Percentiles rank a stretch among this genome's conserved stretches.
Conservation (phyloP, 1,140 invertebrate genomes). For the Drosophila prosaltans region DNA sequence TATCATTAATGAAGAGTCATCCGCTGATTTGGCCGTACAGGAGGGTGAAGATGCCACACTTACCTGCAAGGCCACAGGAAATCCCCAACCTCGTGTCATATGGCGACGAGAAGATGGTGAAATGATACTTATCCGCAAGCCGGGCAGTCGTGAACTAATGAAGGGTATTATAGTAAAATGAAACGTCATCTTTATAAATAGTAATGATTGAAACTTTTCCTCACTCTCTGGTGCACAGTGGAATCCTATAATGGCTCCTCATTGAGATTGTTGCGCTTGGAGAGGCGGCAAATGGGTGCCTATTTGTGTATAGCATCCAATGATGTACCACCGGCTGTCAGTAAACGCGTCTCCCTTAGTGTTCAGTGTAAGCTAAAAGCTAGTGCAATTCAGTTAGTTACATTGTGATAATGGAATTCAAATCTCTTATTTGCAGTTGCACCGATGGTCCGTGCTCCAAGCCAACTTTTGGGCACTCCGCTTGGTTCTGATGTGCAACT, state of each 20-base stretch:
- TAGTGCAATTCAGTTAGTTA: no score
- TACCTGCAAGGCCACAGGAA: conserved; percentile 90
- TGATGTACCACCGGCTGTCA: conserved; percentile 94
- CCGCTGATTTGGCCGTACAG: conserved; percentile 89
- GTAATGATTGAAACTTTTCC: background rate
- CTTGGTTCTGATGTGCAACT: conserved; percentile 91
- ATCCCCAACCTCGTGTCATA: conserved; percentile 88
- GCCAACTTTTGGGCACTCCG: conserved; percentile 92
- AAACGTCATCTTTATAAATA: background rate
- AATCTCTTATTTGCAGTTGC: conserved; percentile 85
- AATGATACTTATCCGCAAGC: conserved; percentile 87
- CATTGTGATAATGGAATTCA: conserved; percentile 1
- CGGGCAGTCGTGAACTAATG: conserved; percentile 85
- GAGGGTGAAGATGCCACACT: conserved; percentile 92
- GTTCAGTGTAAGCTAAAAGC: conserved; percentile 91
- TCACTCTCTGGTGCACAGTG: conserved; percentile 82
- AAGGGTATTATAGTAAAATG: conserved; percentile 39
- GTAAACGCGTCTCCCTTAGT: conserved; percentile 92
- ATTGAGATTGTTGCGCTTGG: conserved; percentile 89
- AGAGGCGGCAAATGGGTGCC: conserved; percentile 93
- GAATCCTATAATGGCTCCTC: conserved; percentile 89
- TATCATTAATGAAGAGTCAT: conserved; percentile 90
- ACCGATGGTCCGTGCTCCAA: conserved; percentile 91
- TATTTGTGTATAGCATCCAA: conserved; percentile 95
- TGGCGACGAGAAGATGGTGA: conserved; percentile 89